phyloP scores from a whole-genome alignment of 2,888 invertebrate genomes.

The Dolomedes plantarius region DNA sequence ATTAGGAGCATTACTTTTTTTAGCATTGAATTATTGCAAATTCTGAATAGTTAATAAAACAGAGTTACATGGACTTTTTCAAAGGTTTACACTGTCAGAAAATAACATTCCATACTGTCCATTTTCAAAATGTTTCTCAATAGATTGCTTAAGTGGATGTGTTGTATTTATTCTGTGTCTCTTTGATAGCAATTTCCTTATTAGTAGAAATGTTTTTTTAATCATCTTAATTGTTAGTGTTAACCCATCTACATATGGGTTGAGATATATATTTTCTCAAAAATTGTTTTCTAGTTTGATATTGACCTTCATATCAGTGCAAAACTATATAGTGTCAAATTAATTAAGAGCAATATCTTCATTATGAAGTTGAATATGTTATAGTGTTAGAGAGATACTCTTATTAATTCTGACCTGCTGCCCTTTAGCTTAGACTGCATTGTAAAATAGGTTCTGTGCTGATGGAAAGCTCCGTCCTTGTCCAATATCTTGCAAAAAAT shows the following conservation, averaged over 20 bases:
- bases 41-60: too few relatives aligned
- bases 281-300: neutral
- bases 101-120: too few relatives aligned
- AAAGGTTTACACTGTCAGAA: too few relatives aligned
- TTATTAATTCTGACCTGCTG: neutral
- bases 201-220: too few relatives aligned
- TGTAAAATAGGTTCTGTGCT: neutral
- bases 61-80: too few relatives aligned
- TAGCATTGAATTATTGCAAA: too few relatives aligned
- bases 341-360: neutral
- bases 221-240: neutral
- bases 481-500: neutral
- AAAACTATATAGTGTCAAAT: neutral
- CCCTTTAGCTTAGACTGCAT: neutral
- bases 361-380: neutral
- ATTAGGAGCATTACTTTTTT: too few relatives aligned
- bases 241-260: neutral
- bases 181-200: too few relatives aligned
- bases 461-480: constrained; percentile 34
- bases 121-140: neutral
- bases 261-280: neutral
- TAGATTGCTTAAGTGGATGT: neutral
- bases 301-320: constrained; percentile 7
- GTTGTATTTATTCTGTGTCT: too few relatives aligned
- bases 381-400: neutral